Evolutionary conservation across 1,140 invertebrate genomes (phyloP).

Genomic region (Coboldia fuscipes): DNA sequence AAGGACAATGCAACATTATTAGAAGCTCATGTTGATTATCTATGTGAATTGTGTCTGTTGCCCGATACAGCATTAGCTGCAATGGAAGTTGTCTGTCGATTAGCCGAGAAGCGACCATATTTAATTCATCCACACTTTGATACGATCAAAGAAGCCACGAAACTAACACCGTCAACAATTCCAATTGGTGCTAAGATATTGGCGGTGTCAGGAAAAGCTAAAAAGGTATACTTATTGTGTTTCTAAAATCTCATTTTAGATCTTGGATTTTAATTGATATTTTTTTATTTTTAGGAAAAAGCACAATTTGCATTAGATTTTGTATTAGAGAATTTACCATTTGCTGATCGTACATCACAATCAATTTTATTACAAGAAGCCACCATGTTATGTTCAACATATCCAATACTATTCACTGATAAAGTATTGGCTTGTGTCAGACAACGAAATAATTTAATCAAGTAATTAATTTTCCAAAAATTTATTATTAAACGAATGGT

Average conservation of each 20-base stretch:
- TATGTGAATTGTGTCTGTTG: conserved; percentile 15
- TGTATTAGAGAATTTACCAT: conserved; percentile 46
- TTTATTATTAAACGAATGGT: not conserved
- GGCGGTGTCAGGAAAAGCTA: conserved; percentile 35
- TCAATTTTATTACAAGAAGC: conserved; percentile 51
- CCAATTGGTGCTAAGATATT: conserved; percentile 40
- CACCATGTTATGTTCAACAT: conserved; percentile 48
- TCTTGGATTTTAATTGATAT: conserved; percentile 5
- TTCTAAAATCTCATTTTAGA: not conserved
- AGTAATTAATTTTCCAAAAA: conserved; percentile 4
- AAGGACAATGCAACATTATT: conserved; percentile 49
- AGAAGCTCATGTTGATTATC: conserved; percentile 13
- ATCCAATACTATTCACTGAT: conserved; percentile 53
- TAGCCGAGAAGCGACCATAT: conserved; percentile 42
- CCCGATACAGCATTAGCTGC: conserved; percentile 32
- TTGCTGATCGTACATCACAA: conserved; percentile 43
- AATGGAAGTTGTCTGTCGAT: conserved; percentile 54
- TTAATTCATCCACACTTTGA: conserved; percentile 42
- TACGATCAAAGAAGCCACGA: conserved; percentile 40
- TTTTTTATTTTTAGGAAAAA: conserved; percentile 27
- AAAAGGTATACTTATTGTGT: conserved; percentile 21
- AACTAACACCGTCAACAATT: conserved; percentile 39
- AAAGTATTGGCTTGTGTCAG: conserved; percentile 49
- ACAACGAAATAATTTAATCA: conserved; percentile 31
- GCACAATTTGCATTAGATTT: conserved; percentile 61